These are phyloP conservation scores for Eueides isabella DNA, from an alignment of 1,140 invertebrate species.

Conservation along the genomic window DNA sequence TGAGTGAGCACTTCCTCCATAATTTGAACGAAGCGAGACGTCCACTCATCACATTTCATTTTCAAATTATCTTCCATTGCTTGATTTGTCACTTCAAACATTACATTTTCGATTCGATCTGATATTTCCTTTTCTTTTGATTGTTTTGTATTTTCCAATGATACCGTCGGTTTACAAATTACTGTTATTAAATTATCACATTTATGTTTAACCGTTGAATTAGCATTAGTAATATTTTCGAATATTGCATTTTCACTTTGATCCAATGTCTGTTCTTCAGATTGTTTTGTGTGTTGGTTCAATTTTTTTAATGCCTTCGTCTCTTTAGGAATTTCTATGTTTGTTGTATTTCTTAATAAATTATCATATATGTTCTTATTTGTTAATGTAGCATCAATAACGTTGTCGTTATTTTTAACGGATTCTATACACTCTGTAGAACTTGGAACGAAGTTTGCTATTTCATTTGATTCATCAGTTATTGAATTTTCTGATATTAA, in stretches of 20 bases:
- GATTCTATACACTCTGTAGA: background rate
- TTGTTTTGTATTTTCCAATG: background rate
- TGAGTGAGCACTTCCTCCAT: conserved; percentile 68
- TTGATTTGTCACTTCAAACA: conserved; percentile 59
- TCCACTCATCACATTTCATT: conserved; percentile 63
- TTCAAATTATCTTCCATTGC: conserved; percentile 58
- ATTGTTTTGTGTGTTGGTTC: background rate
- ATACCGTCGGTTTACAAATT: background rate
- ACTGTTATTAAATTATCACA: background rate
- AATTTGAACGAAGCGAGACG: conserved; percentile 68
- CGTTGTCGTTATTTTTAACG: background rate
- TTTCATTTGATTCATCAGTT: background rate
- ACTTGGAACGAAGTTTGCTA: background rate
- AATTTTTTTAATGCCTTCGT: background rate
- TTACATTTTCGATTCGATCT: conserved; percentile 43
- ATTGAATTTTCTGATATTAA: conserved; percentile 10
- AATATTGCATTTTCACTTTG: conserved; percentile 55
- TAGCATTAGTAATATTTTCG: conserved; percentile 31
- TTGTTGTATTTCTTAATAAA: background rate
- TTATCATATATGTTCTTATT: background rate
- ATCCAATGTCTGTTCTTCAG: background rate
- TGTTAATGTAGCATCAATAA: background rate
- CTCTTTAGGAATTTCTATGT: background rate
- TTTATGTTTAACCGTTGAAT: background rate
- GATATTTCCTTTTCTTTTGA: background rate